These are phyloP conservation scores for Corapipo altera DNA, from an alignment of 2,113 vertebrate genomes.

Conservation along the genomic window DNA sequence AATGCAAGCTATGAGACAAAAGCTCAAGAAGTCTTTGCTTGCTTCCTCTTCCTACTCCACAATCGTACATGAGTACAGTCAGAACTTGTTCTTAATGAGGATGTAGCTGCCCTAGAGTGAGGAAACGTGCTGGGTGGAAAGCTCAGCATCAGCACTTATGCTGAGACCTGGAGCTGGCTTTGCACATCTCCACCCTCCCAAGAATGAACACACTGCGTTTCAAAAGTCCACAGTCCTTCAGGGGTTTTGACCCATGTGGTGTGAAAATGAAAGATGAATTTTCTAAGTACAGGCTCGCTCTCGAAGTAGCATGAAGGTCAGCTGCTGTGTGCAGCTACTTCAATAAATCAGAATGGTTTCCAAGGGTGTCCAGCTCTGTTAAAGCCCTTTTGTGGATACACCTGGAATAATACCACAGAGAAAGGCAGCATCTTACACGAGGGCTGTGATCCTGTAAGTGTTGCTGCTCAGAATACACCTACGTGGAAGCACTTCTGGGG, in stretches of 20 bases:
- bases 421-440: neutral
- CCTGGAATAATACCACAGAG: neutral
- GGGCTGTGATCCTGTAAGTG: neutral
- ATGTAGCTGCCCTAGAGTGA: neutral
- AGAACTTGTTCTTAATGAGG: neutral
- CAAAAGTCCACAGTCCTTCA: neutral
- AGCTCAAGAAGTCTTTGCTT: neutral
- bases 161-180: neutral
- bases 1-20: neutral
- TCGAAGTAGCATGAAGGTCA: neutral
- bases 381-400: neutral
- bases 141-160: neutral
- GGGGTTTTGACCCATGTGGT: neutral
- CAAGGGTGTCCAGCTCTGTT: neutral
- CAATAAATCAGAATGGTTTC: slow-evolving; percentile 6
- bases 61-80: neutral
- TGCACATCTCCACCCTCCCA: neutral
- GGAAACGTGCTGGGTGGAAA: neutral
- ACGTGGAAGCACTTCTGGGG: neutral
- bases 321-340: neutral
- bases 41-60: neutral
- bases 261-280: neutral
- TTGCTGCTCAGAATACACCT: neutral
- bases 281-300: neutral
- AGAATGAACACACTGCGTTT: neutral